These are phyloP conservation scores for Trinorchestia longiramus DNA, from an alignment of 1,140 invertebrate species.

Conservation along the genomic window DNA sequence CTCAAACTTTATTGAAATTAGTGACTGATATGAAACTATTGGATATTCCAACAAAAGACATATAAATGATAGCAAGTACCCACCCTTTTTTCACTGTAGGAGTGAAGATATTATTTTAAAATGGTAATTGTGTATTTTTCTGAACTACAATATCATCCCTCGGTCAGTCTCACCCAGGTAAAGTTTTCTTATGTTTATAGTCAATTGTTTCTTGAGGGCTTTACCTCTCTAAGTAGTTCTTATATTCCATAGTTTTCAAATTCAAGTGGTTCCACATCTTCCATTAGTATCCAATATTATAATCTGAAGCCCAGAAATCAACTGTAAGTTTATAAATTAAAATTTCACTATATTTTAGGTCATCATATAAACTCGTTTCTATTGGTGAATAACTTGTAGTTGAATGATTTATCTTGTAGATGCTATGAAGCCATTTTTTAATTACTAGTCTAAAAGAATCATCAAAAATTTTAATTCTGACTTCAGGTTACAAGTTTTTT, in stretches of 20 bases:
- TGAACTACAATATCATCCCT: background rate
- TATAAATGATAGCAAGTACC: background rate
- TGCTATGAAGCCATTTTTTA: background rate
- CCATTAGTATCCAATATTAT: background rate
- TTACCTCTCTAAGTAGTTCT: background rate
- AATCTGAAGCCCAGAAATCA: background rate
- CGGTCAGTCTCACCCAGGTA: background rate
- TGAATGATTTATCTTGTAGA: background rate
- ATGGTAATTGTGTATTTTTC: background rate
- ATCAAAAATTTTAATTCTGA: background rate
- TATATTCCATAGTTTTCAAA: background rate
- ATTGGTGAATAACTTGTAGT: background rate
- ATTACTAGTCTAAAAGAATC: background rate
- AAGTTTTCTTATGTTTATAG: background rate
- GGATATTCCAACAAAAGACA: background rate
- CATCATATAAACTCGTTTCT: too few relatives aligned
- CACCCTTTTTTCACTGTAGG: background rate
- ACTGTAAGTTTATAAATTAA: background rate
- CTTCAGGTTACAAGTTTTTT: background rate
- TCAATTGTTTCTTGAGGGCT: background rate
- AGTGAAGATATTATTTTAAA: background rate
- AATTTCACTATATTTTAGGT: background rate
- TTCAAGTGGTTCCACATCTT: background rate
- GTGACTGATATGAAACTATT: background rate
- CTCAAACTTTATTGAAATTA: too few relatives aligned